Evolutionary conservation across 2,888 invertebrate species (phyloP).

Genomic region (Tetranychus piercei): DNA sequence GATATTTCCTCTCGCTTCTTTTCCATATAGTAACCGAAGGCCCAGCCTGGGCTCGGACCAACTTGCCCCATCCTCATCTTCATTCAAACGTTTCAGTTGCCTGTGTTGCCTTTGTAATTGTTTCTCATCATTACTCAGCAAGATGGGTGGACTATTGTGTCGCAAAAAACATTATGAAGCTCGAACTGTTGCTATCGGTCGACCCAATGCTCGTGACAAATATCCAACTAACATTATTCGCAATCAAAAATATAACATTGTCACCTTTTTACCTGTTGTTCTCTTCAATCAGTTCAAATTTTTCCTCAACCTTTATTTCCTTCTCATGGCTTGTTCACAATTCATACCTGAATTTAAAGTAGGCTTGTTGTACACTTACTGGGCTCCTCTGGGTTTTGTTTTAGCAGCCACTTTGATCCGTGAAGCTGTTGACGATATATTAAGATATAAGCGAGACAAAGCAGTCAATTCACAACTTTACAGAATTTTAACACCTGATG

Average conservation of each 20-base stretch:
- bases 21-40: background rate
- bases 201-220: background rate
- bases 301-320: constrained; percentile 92
- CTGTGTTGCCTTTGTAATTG: constrained; percentile 12
- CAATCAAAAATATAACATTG: constrained; percentile 85
- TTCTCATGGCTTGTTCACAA: constrained; percentile 93
- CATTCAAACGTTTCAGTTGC: background rate
- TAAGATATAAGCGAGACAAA: constrained; percentile 74
- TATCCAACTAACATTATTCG: constrained; percentile 87
- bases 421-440: constrained; percentile 87
- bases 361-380: constrained; percentile 95
- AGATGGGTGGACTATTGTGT: constrained; percentile 18
- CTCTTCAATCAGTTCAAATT: constrained; percentile 97
- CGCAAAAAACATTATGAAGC: constrained; percentile 18
- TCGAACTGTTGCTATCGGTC: constrained; percentile 14
- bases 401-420: constrained; percentile 82
- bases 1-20: background rate
- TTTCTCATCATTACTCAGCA: constrained; percentile 10
- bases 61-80: constrained; percentile 2
- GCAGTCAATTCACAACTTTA: constrained; percentile 91
- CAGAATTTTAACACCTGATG: constrained; percentile 52
- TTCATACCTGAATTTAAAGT: constrained; percentile 91
- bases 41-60: constrained; percentile 7
- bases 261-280: constrained; percentile 42
- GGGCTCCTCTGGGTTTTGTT: constrained; percentile 95